A percentile compares a stretch with the other conserved stretches of the same genome.
Conservation (phyloP, 2,113 vertebrate genomes). For the Eudyptes chrysolophus region DNA sequence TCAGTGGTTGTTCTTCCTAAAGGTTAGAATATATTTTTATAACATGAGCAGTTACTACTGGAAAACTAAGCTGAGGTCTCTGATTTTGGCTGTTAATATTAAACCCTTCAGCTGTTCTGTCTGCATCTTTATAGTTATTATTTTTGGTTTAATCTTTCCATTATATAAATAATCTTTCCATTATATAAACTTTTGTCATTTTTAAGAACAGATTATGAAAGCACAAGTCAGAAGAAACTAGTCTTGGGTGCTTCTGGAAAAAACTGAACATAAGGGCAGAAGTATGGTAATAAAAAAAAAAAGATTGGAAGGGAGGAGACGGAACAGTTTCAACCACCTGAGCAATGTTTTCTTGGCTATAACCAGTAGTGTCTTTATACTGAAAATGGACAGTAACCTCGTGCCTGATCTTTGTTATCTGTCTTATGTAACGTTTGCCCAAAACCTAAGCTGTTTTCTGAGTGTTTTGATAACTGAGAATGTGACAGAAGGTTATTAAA, state of each 20-base stretch:
- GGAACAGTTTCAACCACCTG: not conserved
- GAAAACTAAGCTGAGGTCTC: not conserved
- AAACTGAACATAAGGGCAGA: not conserved
- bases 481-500: constrained; percentile 64
- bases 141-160: constrained; percentile 1
- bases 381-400: not conserved
- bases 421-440: not conserved
- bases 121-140: constrained; percentile 29
- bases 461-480: constrained; percentile 36
- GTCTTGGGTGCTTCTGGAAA: not conserved
- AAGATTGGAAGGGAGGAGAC: not conserved
- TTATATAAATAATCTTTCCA: constrained; percentile 23
- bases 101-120: constrained; percentile 12
- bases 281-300: not conserved
- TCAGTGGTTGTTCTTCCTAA: not conserved
- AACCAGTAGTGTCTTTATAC: not conserved
- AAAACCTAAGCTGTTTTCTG: constrained; percentile 26
- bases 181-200: constrained; percentile 34
- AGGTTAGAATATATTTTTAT: not conserved
- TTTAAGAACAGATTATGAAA: constrained; percentile 27
- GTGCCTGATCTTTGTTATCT: not conserved
- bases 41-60: not conserved
- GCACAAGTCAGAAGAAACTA: not conserved
- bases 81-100: constrained; percentile 30
- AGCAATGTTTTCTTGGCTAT: not conserved